phyloP scores from a whole-genome alignment of 1,140 invertebrate genomes.

The Drosophila simulans region DNA sequence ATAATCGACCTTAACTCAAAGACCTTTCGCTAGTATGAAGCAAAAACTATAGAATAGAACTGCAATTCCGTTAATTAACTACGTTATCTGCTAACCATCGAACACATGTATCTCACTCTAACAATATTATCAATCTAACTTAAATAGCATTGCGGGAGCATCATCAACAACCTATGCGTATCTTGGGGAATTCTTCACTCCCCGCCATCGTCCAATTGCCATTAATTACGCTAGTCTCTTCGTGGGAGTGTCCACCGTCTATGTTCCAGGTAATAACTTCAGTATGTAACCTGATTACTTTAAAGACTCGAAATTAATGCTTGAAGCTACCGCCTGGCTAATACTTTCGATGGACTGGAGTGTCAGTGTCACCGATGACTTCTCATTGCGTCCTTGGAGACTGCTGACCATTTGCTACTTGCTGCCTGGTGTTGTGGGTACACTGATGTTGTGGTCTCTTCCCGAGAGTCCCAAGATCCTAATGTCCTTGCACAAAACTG shows the following conservation, averaged over 20 bases:
- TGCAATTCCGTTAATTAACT: background rate
- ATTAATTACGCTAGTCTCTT: constrained; percentile 84
- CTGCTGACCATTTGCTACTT: constrained; percentile 87
- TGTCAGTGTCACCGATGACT: constrained; percentile 65
- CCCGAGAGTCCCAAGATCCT: constrained; percentile 89
- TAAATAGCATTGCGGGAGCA: constrained; percentile 75
- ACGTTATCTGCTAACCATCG: background rate
- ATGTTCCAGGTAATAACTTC: constrained; percentile 80
- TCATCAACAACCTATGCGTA: constrained; percentile 83
- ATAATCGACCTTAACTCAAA: no score
- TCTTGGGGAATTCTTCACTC: constrained; percentile 76
- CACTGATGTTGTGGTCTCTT: constrained; percentile 85
- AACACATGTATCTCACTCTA: no score
- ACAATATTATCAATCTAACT: background rate
- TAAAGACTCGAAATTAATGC: background rate
- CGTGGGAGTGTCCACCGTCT: constrained; percentile 82
- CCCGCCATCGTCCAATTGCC: constrained; percentile 63
- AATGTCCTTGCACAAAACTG: constrained; percentile 84
- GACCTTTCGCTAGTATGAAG: background rate
- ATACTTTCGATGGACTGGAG: constrained; percentile 75
- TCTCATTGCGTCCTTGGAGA: constrained; percentile 86
- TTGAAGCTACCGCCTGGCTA: constrained; percentile 62
- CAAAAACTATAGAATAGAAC: background rate
- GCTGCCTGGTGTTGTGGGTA: constrained; percentile 87
- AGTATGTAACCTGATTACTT: background rate